Percentiles rank a stretch among this genome's conserved stretches.
These are phyloP conservation scores for Caenorhabditis sp. DNA, from an alignment of 2,888 invertebrate species.

Conservation along the genomic window DNA sequence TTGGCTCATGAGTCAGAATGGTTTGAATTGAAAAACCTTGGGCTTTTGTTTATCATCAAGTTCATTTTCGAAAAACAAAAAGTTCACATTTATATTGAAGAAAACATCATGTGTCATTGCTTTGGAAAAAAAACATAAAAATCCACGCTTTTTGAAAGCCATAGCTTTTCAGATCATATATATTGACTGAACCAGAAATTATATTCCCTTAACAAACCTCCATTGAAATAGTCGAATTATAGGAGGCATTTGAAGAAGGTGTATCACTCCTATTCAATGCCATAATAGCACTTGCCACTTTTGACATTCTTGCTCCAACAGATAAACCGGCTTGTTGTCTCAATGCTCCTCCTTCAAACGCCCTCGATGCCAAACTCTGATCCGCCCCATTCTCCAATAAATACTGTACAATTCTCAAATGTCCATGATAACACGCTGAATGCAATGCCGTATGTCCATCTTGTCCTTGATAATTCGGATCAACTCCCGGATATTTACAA, in stretches of 20 bases:
- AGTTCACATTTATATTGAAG: too few relatives aligned
- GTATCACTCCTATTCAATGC: conserved; percentile 61
- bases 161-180: too few relatives aligned
- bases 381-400: conserved; percentile 74
- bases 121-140: too few relatives aligned
- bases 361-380: conserved; percentile 72
- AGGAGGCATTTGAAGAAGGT: conserved; percentile 50
- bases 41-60: too few relatives aligned
- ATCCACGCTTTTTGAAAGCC: too few relatives aligned
- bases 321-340: conserved; percentile 27
- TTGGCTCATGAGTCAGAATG: too few relatives aligned
- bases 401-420: conserved; percentile 73
- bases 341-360: conserved; percentile 45
- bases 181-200: too few relatives aligned
- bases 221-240: conserved; percentile 46
- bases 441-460: conserved; percentile 75
- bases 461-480: conserved; percentile 73
- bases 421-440: conserved; percentile 74
- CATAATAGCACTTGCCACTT: conserved; percentile 52
- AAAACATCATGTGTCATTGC: too few relatives aligned
- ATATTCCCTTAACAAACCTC: too few relatives aligned
- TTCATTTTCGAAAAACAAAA: too few relatives aligned
- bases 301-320: conserved; percentile 24
- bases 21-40: too few relatives aligned
- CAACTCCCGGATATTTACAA: conserved; percentile 72